Conservation (phyloP, 2,797 vertebrate genomes). For the Petrocephalus schoutedeni region DNA sequence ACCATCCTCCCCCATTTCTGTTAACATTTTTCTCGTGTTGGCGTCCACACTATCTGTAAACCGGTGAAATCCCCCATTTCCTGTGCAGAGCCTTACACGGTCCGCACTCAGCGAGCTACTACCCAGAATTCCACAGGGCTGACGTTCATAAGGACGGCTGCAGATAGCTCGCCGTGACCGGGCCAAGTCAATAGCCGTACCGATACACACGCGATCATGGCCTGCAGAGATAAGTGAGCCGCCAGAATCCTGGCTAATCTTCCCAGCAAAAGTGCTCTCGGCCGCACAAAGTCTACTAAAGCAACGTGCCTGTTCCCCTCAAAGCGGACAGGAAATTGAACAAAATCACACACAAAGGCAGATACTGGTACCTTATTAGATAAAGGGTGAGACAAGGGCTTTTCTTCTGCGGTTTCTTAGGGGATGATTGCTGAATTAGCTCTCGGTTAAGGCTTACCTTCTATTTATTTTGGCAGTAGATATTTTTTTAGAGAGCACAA, state of each 20-base stretch:
- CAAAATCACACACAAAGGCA: background rate
- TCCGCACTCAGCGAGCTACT: background rate
- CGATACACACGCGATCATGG: conserved; percentile 1
- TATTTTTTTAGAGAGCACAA: background rate
- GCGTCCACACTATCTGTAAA: background rate
- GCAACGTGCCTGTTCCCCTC: background rate
- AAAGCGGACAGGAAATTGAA: background rate
- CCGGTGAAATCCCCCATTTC: background rate
- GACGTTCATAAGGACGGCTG: background rate
- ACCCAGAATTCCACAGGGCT: background rate
- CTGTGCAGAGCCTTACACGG: background rate
- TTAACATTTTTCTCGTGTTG: background rate
- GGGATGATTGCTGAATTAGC: background rate
- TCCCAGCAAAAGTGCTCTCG: background rate
- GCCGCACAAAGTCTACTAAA: background rate
- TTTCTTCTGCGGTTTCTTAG: background rate
- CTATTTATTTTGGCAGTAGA: background rate
- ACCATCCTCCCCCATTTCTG: background rate
- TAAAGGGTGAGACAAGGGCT: background rate
- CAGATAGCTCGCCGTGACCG: background rate
- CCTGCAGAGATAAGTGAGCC: conserved; percentile 13
- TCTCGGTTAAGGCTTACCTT: background rate
- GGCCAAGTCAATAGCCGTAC: conserved; percentile 13
- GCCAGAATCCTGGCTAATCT: background rate
- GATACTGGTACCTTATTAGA: background rate